Base-by-base conservation (phyloP, 2,888 invertebrate genomes). In the Siphonodentalium dalli region DNA sequence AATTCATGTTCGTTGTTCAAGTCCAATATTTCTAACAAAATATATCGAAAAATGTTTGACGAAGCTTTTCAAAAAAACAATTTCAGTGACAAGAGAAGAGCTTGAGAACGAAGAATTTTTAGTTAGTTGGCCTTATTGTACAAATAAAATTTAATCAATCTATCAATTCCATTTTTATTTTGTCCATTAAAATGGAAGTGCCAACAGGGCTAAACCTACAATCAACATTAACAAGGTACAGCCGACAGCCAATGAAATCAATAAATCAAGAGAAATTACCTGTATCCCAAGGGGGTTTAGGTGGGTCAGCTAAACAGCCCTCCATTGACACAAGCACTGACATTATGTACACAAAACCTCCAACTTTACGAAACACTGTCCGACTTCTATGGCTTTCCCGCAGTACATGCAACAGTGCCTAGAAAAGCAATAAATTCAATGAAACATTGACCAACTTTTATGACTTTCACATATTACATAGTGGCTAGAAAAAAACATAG, bases 281-380 rank as follows among this genome's bases (percentile, higher is more conserved):
- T 63, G 74, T 78, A 57, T 84, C 83, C 81, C 84, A 85, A 0
- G 85, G 84, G 44, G 84, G 76, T 64, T 83, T 77, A 83, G 85
- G 69, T 85, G 78, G 75, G 39, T 73, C 68, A 31, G 71, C 63
- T 27, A 82, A 71, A 57, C 81, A 79, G 18, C 92, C 91, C 83
- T 97, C 95, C 78, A 99, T 84, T 0, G 93, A 92, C 0, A 94
- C 91, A 42, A 99, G 86, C 21, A 97, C 92, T 67, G 96, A 95
- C 76, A 97, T 95, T 24, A 99, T 90, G 78, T 97, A 97, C 0
- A 98, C 92, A 80, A 99, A 99, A 13, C 99, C 99, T 70, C 96
- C 96, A 24, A 94, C 94, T 86, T 96, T 97, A 66, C 99, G 88
- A 82, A 99, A 99, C 58, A 96, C 92, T 6, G 96, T 94, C 64